Evolutionary conservation across 2,113 vertebrate species (phyloP).

Genomic region (Melospiza melodia): DNA sequence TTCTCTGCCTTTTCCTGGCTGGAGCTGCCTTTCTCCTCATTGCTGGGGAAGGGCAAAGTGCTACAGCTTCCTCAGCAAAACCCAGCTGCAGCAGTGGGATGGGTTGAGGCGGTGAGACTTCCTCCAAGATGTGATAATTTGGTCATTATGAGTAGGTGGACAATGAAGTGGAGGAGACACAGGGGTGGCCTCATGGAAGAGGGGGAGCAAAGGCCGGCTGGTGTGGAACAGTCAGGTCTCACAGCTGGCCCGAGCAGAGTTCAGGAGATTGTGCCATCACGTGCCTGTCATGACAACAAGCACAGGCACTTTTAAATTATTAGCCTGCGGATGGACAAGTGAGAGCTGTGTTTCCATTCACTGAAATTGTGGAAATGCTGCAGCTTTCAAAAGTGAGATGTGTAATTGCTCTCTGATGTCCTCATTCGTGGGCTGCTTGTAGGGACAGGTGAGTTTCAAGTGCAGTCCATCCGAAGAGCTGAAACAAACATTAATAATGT

Average conservation of each 20-base stretch:
- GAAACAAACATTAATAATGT: neutral
- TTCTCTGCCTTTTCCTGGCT: fast-evolving
- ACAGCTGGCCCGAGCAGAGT: fast-evolving
- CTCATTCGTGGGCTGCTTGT: neutral
- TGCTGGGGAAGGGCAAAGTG: neutral
- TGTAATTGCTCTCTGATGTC: neutral
- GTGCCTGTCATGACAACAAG: fast-evolving
- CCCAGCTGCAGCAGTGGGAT: neutral
- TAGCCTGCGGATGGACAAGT: neutral
- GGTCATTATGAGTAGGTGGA: fast-evolving
- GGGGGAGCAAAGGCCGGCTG: neutral
- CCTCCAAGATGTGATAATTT: too few species aligned
- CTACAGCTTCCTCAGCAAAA: neutral
- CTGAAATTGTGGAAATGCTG: fast-evolving
- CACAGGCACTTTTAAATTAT: neutral
- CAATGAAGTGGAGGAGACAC: neutral
- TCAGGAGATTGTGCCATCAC: neutral
- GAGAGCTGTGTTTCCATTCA: neutral
- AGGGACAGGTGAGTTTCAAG: neutral
- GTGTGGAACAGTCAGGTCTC: neutral
- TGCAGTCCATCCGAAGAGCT: neutral
- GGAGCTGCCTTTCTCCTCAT: neutral
- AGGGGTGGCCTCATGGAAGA: neutral
- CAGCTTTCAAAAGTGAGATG: neutral
- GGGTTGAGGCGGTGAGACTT: neutral